Percentiles rank a stretch among this genome's conserved stretches.
Evolutionary conservation across 2,113 vertebrate species (phyloP).

Genomic region (Pheucticus melanocephalus): DNA sequence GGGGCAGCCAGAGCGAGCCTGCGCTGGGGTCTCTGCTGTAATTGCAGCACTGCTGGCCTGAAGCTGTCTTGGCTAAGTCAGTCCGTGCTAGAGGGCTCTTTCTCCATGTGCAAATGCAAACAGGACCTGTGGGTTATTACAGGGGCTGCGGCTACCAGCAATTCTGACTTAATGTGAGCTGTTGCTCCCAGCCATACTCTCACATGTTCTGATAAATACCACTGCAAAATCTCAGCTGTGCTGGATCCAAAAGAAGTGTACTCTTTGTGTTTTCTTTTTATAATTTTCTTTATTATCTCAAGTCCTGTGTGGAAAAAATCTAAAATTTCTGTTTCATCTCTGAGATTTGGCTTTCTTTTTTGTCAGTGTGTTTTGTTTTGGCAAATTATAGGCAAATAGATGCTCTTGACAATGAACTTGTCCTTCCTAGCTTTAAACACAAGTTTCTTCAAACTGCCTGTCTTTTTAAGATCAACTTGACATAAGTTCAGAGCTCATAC

Average conservation of each 20-base stretch:
- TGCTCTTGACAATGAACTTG: background rate
- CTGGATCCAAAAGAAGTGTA: background rate
- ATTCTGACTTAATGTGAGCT: background rate
- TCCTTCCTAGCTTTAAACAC: background rate
- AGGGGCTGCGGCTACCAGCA: background rate
- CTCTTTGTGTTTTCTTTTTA: background rate
- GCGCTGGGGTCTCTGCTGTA: fast-evolving
- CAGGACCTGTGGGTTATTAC: background rate
- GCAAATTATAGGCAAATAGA: background rate
- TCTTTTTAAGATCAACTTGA: background rate
- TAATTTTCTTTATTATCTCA: background rate
- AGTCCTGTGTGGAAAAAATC: background rate
- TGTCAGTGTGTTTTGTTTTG: background rate
- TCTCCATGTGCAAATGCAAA: background rate
- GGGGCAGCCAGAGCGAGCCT: background rate
- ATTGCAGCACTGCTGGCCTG: background rate
- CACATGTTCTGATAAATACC: fast-evolving
- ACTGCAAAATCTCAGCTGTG: background rate
- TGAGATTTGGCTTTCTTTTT: background rate
- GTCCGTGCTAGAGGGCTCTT: background rate
- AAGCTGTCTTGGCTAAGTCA: background rate
- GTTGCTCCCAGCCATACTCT: background rate
- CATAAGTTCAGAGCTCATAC: background rate
- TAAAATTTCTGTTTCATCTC: background rate
- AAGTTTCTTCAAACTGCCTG: background rate